Conservation (phyloP, 2,888 invertebrate species). For the Corythucha ciliata region DNA sequence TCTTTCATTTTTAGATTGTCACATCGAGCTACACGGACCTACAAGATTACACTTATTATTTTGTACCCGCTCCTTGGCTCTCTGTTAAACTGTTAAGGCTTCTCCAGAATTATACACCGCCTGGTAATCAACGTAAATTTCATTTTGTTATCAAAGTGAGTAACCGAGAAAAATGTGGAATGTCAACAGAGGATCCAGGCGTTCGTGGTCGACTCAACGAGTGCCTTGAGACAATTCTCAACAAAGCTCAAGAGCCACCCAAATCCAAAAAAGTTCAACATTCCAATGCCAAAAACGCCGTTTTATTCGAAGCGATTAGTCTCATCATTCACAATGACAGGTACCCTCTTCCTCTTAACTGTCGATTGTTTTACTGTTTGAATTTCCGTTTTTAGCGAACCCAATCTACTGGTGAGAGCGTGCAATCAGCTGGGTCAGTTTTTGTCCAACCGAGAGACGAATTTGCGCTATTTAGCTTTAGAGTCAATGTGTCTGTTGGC, state of each 20-base stretch:
- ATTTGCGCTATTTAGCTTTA: constrained; percentile 91
- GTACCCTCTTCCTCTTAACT: constrained; percentile 36
- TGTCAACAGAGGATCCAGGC: constrained; percentile 78
- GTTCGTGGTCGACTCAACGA: constrained; percentile 93
- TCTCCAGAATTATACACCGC: constrained; percentile 96
- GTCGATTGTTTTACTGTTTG: constrained; percentile 23
- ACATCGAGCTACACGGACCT: constrained; percentile 98
- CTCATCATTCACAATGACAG: constrained; percentile 97
- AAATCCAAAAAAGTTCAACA: constrained; percentile 99
- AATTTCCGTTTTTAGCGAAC: constrained; percentile 75
- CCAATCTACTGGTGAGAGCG: constrained; percentile 90
- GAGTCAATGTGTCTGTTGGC: constrained; percentile 99
- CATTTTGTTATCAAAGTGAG: background rate
- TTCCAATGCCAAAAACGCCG: constrained; percentile 99
- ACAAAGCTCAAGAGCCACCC: constrained; percentile 98
- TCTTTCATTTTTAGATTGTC: constrained; percentile 64
- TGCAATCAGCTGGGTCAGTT: constrained; percentile 99
- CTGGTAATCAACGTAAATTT: constrained; percentile 55
- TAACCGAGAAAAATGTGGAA: background rate
- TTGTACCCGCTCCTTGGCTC: constrained; percentile 99
- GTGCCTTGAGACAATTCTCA: constrained; percentile 94
- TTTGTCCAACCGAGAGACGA: constrained; percentile 93
- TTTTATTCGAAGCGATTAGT: constrained; percentile 98
- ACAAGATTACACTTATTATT: constrained; percentile 99
- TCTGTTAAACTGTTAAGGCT: constrained; percentile 93